Base-by-base conservation (phyloP, 2,888 invertebrate genomes). In the Metopia argyrocephala region DNA sequence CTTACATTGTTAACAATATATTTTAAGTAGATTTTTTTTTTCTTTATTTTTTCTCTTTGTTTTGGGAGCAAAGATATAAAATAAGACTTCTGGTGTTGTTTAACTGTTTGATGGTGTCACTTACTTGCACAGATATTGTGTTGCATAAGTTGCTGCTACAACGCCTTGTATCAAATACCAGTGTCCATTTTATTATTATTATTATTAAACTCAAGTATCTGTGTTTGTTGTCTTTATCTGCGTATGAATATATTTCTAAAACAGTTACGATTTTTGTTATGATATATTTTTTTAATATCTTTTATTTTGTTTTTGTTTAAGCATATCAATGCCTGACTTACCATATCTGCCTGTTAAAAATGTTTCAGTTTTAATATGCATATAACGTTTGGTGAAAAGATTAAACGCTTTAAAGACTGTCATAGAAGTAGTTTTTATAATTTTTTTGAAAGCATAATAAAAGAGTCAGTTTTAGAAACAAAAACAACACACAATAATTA, bases 51-150 rank as follows among this genome's bases (percentile, higher is more conserved):
- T 15, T 9, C 15, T 38, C 57, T 25, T 56, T 27, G 12, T 9
- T 50, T 45, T 46, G 5, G 25, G 46, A 23, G 25, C 45, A 46
- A 61, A 64, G 25, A 27, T n/a, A 57, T 27, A 73, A 65, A 25
- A 3, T 71, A 62, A 66, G 57, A 70, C 71, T 73, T 68, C 76
- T 80, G 64, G 76, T 80, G 80, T 76, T 73, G 68, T 68, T 76
- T 64, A 73, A 76, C 56, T 68, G 52, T 80, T 76, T 62, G 80
- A 62, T 80, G 80, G 68, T 80, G 57, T 80, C 71, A 76, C 45
- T 76, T 80, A 73, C 75, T 61, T 54, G 25, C 75, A 48, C 28
- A 66, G 66, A 79, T 79, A 68, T 12, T 69, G n/a, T n/a, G 31
- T 75, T 75, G 75, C 79, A 70, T 66, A 79, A 75, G 75, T 54